A percentile compares a stretch with the other conserved stretches of the same genome.
Conservation (phyloP, 2,797 vertebrate genomes). For the Cyclura pinguis region DNA sequence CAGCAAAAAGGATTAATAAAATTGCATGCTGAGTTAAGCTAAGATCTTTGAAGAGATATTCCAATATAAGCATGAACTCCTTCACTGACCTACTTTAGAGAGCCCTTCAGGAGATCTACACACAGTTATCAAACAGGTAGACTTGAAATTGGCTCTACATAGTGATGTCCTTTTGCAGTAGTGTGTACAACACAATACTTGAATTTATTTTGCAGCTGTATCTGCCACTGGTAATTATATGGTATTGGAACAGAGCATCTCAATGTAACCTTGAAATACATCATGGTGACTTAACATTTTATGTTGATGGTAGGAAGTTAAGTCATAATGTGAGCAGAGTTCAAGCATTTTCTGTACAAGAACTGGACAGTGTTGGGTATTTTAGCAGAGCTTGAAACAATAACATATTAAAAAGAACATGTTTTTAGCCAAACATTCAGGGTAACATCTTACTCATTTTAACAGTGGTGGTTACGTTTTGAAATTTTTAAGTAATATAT, state of each 20-base stretch:
- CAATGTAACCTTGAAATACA: not conserved
- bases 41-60: not conserved
- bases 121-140: not conserved
- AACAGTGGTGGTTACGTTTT: too few relatives aligned
- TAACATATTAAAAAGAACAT: too few relatives aligned
- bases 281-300: not conserved
- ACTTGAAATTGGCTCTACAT: not conserved
- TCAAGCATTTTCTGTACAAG: not conserved
- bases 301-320: not conserved
- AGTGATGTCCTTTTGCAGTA: not conserved
- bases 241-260: not conserved
- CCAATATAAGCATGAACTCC: not conserved
- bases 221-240: not conserved
- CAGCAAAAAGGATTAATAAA: not conserved
- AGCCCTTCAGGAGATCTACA: not conserved
- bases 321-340: not conserved
- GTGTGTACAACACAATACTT: not conserved
- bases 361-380: not conserved
- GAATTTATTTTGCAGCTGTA: not conserved
- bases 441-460: too few relatives aligned
- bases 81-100: not conserved
- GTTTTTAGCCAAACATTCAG: too few relatives aligned
- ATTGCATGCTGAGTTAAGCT: not conserved
- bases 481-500: too few relatives aligned
- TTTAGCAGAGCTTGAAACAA: too few relatives aligned